These are phyloP conservation scores for Colletes gigas DNA, from an alignment of 1,140 invertebrate genomes.

Conservation along the genomic window DNA sequence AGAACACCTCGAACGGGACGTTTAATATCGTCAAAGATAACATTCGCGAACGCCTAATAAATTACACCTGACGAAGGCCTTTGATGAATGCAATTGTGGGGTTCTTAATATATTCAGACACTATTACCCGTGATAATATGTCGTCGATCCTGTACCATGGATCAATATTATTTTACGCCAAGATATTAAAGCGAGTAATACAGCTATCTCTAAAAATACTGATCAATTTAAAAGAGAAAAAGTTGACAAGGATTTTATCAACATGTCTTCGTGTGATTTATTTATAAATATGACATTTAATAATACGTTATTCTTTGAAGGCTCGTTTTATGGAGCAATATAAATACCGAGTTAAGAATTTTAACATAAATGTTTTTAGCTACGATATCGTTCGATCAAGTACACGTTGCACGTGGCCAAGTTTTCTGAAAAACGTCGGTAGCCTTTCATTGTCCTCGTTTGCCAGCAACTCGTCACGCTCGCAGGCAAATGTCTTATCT, in stretches of 20 bases:
- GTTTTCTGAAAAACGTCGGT: constrained; percentile 59
- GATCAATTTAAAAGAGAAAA: no score
- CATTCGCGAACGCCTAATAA: neutral
- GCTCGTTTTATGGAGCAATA: no score
- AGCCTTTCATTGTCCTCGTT: constrained; percentile 70
- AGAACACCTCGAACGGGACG: neutral
- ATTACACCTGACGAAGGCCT: neutral
- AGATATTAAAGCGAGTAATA: neutral
- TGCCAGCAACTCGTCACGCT: constrained; percentile 35
- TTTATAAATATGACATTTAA: no score
- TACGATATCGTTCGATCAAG: neutral
- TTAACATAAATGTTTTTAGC: no score
- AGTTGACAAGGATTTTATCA: no score
- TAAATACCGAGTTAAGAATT: no score
- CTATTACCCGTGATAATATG: no score
- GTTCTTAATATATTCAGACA: neutral
- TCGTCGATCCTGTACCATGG: neutral
- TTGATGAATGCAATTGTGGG: no score
- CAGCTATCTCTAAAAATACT: neutral
- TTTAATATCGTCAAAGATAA: neutral
- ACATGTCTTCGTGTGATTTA: no score
- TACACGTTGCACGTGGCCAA: constrained; percentile 4
- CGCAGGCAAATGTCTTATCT: constrained; percentile 66
- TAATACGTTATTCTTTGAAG: no score
- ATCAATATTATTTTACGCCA: neutral